Base-by-base conservation (phyloP, 1,140 invertebrate species). In the Cydia pomonella region DNA sequence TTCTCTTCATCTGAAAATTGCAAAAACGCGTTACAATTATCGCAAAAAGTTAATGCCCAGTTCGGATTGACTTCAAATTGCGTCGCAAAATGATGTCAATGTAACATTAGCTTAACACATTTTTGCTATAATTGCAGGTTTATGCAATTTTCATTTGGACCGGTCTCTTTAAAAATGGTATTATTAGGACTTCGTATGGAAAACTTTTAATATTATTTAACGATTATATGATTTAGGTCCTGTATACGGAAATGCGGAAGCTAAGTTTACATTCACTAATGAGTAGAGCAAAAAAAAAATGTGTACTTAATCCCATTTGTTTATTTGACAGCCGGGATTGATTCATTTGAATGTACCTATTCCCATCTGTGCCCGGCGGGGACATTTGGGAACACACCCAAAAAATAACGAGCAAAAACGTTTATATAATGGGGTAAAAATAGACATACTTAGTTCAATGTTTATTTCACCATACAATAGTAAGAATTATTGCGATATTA, bases 41-140 rank as follows among this genome's bases (percentile, higher is more conserved):
- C 2, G 64, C 64, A 69, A 69, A 69, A 69, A 69, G 27, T 69
- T 29, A 69, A 69, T 9, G 64, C 64, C 63, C 16, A 69, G 64
- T 69, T 38, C 27, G 13, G 7, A 38, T 38, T 38, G 64, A 38
- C 64, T 21, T 69, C 64, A 69, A 18, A 38, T 69, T 69, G 64
- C 64, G 27, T 5, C 33, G 64, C 64, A 69, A 69, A 69, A 69
- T 69, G 64, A 69, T 16, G 64, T 38, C 64, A 69, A 69, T 69
- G 64, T 69, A 69, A 69, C 64, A 69, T 69, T 69, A 69, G 29
- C 64, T 69, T 69, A 18, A 33, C 64, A 69, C 64, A 41, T 69
- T 69, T 69, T 69, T 69, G 64, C 64, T 18, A 69, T 21, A 69
- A 69, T 69, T 69, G 64, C 64, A 29, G 64, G n/a, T 69, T 69